phyloP scores from a whole-genome alignment of 2,888 invertebrate species.

The Conchocele bisecta region DNA sequence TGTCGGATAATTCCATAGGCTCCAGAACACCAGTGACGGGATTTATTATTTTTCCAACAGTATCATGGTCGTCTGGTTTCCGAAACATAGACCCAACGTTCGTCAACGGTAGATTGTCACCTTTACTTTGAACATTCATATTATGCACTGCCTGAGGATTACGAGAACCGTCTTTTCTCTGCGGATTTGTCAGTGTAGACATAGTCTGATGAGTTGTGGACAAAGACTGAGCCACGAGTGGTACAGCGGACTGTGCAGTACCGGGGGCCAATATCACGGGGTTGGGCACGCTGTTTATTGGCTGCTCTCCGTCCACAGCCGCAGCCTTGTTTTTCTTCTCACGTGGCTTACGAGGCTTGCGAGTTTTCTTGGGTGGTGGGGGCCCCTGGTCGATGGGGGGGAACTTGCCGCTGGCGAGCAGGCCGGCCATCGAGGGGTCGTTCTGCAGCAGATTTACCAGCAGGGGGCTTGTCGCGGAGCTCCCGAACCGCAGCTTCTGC shows the following conservation, averaged over 20 bases:
- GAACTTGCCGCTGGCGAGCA: slow-evolving; percentile 67
- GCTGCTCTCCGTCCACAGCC: slow-evolving; percentile 47
- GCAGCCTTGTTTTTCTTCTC: slow-evolving; percentile 57
- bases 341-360: slow-evolving; percentile 68
- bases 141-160: slow-evolving; percentile 54
- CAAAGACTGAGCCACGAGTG: slow-evolving; percentile 10
- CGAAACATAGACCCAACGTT: slow-evolving; percentile 18
- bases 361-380: slow-evolving; percentile 69
- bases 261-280: slow-evolving; percentile 46
- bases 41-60: slow-evolving; percentile 77
- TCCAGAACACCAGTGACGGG: slow-evolving; percentile 78
- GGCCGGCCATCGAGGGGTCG: slow-evolving; percentile 84
- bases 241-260: too few relatives aligned
- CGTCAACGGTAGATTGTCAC: slow-evolving; percentile 54
- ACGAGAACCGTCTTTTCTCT: slow-evolving; percentile 32
- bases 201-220: slow-evolving; percentile 12
- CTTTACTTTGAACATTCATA: slow-evolving; percentile 34
- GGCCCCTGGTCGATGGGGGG: slow-evolving; percentile 59
- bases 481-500: slow-evolving; percentile 67
- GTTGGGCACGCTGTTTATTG: slow-evolving; percentile 61
- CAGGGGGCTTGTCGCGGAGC: slow-evolving; percentile 89
- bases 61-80: slow-evolving; percentile 46
- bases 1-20: slow-evolving; percentile 73
- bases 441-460: slow-evolving; percentile 96
- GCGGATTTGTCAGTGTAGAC: slow-evolving; percentile 20